Evolutionary conservation across 1,140 invertebrate genomes (phyloP).

Genomic region (Drosophila watanabei): DNA sequence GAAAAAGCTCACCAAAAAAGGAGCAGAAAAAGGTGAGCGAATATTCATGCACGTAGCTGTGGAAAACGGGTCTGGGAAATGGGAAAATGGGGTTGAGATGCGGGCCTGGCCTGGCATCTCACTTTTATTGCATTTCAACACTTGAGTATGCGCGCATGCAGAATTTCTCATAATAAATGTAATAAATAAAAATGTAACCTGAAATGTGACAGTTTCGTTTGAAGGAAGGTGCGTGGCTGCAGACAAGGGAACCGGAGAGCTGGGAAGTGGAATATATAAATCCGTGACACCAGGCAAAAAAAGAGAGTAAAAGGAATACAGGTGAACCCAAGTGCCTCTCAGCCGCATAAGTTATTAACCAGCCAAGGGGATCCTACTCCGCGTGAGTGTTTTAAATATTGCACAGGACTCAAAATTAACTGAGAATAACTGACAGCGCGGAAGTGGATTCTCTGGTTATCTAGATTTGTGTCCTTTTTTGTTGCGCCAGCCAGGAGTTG

Average conservation of each 20-base stretch:
- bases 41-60: conserved; percentile 74
- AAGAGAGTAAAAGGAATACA: conserved; percentile 2
- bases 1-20: conserved; percentile 38
- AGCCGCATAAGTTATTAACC: conserved; percentile 67
- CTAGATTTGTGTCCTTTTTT: conserved; percentile 4
- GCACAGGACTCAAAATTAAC: conserved; percentile 38
- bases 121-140: conserved; percentile 84
- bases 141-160: conserved; percentile 77
- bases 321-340: conserved; percentile 49
- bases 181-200: conserved; percentile 82
- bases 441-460: conserved; percentile 23
- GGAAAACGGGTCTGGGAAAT: conserved; percentile 11
- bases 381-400: conserved; percentile 29
- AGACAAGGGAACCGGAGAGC: not conserved
- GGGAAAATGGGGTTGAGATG: conserved; percentile 14
- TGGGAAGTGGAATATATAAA: conserved; percentile 36
- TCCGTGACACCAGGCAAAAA: conserved; percentile 20
- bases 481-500: not conserved
- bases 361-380: conserved; percentile 5
- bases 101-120: conserved; percentile 72
- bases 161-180: conserved; percentile 84
- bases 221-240: conserved; percentile 13
- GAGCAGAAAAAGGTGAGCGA: conserved; percentile 65
- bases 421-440: conserved; percentile 32
- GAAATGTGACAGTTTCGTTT: conserved; percentile 80